phyloP scores from a whole-genome alignment of 2,113 vertebrate species.

The Anseranas semipalmata region DNA sequence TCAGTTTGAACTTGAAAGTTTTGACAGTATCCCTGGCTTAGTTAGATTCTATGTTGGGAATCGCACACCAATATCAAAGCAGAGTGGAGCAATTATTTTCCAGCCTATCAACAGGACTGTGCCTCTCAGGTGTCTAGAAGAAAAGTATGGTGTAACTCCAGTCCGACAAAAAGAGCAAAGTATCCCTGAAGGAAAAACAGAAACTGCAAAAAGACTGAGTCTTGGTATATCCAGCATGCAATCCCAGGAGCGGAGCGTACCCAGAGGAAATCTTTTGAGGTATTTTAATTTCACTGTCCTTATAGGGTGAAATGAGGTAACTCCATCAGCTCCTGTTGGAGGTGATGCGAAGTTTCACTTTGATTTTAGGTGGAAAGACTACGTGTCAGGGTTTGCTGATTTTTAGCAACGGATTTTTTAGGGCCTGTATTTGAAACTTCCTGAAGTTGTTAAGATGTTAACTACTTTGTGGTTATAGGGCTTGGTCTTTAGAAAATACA shows the following conservation, averaged over 20 bases:
- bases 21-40: conserved; percentile 91
- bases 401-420: neutral
- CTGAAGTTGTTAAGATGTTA: neutral
- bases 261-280: conserved; percentile 86
- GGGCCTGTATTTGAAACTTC: neutral
- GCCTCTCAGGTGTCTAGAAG: conserved; percentile 91
- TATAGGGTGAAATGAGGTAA: neutral
- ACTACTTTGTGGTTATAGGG: neutral
- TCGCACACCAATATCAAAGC: conserved; percentile 89
- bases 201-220: conserved; percentile 85
- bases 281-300: conserved; percentile 46
- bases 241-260: conserved; percentile 70
- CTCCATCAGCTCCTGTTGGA: neutral
- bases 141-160: conserved; percentile 83
- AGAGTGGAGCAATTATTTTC: conserved; percentile 94
- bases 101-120: conserved; percentile 92
- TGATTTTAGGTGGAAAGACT: neutral
- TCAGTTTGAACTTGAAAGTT: conserved; percentile 90
- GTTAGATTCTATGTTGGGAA: conserved; percentile 94
- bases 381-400: neutral
- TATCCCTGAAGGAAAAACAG: conserved; percentile 73
- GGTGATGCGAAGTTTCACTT: neutral
- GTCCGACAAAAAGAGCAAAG: conserved; percentile 40
- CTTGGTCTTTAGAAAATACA: neutral
- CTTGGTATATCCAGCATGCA: conserved; percentile 81